Percentiles rank a stretch among this genome's conserved stretches.
Evolutionary conservation across 2,888 invertebrate genomes (phyloP).

Genomic region (Cerceris rybyensis): DNA sequence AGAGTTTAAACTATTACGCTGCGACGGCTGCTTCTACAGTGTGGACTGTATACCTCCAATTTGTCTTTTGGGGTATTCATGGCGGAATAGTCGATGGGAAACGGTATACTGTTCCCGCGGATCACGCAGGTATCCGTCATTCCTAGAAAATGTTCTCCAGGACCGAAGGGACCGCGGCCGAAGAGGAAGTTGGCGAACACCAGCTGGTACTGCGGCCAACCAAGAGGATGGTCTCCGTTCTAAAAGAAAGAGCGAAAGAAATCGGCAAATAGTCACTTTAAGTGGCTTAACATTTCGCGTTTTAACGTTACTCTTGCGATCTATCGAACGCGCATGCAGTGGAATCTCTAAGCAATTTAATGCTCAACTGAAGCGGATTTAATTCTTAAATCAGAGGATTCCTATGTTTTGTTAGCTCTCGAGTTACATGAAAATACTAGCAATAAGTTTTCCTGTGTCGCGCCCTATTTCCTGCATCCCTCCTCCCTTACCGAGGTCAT

Average conservation of each 20-base stretch:
- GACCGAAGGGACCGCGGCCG: slow-evolving; percentile 89
- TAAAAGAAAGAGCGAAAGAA: slow-evolving; percentile 77
- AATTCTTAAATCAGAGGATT: no score
- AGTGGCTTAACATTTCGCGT: no score
- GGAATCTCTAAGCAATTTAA: no score
- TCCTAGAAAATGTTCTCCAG: slow-evolving; percentile 89
- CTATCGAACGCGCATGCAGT: no score
- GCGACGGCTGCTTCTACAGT: slow-evolving; percentile 87
- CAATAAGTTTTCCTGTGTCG: no score
- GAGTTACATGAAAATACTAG: no score
- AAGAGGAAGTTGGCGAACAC: slow-evolving; percentile 90
- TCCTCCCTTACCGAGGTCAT: slow-evolving; percentile 87
- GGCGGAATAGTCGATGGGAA: slow-evolving; percentile 90
- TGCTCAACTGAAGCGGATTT: no score
- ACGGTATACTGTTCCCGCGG: slow-evolving; percentile 80
- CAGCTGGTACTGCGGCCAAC: slow-evolving; percentile 87
- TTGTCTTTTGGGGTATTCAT: slow-evolving; percentile 88
- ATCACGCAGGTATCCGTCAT: slow-evolving; percentile 67
- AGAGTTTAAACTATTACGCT: slow-evolving; percentile 86
- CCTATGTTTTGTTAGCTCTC: no score
- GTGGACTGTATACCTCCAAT: slow-evolving; percentile 87
- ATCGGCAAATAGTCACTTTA: no score
- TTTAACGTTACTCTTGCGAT: no score
- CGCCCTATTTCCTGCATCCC: no score
- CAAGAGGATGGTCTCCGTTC: slow-evolving; percentile 87